phyloP scores from a whole-genome alignment of 2,113 vertebrate species.

The Azemiops feae region DNA sequence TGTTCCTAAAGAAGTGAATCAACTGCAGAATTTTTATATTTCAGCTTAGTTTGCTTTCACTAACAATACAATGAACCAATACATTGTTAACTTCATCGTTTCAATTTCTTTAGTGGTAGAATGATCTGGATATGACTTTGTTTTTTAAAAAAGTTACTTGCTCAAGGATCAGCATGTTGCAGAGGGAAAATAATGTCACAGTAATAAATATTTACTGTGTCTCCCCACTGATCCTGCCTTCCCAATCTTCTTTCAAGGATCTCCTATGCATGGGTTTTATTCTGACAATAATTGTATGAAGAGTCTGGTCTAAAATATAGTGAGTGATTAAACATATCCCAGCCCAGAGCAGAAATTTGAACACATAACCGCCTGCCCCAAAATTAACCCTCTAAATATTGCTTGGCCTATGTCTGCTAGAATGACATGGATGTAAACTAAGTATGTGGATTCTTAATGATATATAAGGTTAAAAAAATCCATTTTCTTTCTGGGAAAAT shows the following conservation, averaged over 20 bases:
- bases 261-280: neutral
- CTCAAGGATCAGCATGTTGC: neutral
- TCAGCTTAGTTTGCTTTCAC: neutral
- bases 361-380: neutral
- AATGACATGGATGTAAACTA: neutral
- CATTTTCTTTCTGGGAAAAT: neutral
- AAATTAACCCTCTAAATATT: too few species aligned
- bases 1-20: slow-evolving; percentile 18
- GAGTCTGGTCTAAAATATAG: neutral
- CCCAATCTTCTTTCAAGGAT: neutral
- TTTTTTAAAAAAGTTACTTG: neutral
- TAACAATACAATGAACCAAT: neutral
- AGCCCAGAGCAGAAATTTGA: neutral
- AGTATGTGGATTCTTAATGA: neutral
- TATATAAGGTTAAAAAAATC: neutral
- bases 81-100: neutral
- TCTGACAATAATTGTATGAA: neutral
- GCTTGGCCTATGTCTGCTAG: neutral
- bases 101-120: neutral
- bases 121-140: neutral
- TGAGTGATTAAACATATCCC: neutral
- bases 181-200: neutral
- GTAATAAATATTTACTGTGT: neutral
- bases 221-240: too few species aligned
- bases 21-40: neutral